Base-by-base conservation (phyloP, 2,113 vertebrate genomes). In the Oreotrochilus melanogaster region DNA sequence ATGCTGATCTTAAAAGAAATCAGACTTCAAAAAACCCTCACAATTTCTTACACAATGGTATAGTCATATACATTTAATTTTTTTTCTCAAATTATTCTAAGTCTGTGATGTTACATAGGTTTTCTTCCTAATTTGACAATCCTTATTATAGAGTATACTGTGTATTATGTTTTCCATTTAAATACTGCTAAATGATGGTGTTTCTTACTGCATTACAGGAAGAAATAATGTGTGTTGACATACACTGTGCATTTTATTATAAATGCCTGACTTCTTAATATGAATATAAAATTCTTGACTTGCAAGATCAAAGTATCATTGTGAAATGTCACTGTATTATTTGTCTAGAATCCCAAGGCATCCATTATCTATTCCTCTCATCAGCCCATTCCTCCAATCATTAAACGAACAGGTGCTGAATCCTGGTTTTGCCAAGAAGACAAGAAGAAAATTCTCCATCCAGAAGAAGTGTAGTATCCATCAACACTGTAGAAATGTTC, bases 81-180 rank as follows among this genome's bases (percentile, higher is more conserved):
- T 27, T 64, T 78, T 15, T 56, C 11, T 11, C 71, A 7, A 1
- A 28, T 62, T 82, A 35, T 45, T 62, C 66, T 86, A 35, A 19
- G 4, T 30, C 14, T 54, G 9, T 66, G 9, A 24, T 57, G n/a
- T 22, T 27, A 18, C 2, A 11, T 5, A 50, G 3, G 60, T 91
- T 88, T 72, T 18, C 8, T 31, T 87, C 11, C 10, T 57, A 25
- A 14, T 62, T 82, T 50, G 23, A 43, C 57, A 66, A 69, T 14
- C 12, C 2, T 23, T 72, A 3, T 43, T 48, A 21, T 7, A n/a
- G 3, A 22, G 2, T 39, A 31, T 4, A n/a, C 1, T 23, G 2
- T 71, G 31, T 22, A 25, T 33, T 76, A 2, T 42, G 7, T 51
- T 91, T 93, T 87, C 28, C 3, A 5, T 69, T 48, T 33, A 82